Conservation (phyloP, 1,140 invertebrate species). For the Dolichoris vasculosae region DNA sequence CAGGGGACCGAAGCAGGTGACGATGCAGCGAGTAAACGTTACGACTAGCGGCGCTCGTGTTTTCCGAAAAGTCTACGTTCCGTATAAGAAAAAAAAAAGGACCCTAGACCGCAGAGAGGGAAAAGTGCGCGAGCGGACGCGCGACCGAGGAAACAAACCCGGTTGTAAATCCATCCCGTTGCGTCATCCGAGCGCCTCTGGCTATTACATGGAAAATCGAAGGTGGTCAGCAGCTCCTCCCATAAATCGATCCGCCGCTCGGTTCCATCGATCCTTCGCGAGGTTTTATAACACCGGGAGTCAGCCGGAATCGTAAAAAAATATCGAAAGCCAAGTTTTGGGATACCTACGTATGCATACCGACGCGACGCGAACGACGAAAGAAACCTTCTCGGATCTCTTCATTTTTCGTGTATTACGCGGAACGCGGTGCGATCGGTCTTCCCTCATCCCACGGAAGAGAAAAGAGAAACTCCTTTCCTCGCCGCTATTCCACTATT, state of each 20-base stretch:
- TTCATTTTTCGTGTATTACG: slow-evolving; percentile 35
- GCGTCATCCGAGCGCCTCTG: background rate
- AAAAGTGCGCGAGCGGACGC: background rate
- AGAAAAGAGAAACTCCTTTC: background rate
- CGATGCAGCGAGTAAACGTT: slow-evolving; percentile 45
- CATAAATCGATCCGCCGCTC: slow-evolving; percentile 43
- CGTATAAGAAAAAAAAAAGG: slow-evolving; percentile 37
- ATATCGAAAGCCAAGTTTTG: background rate
- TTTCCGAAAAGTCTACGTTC: background rate
- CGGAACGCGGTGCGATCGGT: background rate
- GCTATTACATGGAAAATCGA: slow-evolving; percentile 37
- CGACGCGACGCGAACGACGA: background rate
- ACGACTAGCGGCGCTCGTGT: background rate
- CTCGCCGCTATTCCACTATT: background rate
- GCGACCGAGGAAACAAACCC: slow-evolving; percentile 11
- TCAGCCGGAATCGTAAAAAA: background rate
- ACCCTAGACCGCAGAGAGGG: background rate
- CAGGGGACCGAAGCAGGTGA: slow-evolving; percentile 4
- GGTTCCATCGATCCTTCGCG: background rate
- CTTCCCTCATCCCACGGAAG: background rate
- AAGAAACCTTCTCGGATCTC: background rate
- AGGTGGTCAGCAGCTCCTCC: slow-evolving; percentile 41
- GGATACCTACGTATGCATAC: too few species aligned
- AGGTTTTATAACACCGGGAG: slow-evolving; percentile 18
- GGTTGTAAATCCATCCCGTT: slow-evolving; percentile 37